These are phyloP conservation scores for Porites lutea DNA, from an alignment of 64 coral and sea anemone genomes.

Conservation along the genomic window DNA sequence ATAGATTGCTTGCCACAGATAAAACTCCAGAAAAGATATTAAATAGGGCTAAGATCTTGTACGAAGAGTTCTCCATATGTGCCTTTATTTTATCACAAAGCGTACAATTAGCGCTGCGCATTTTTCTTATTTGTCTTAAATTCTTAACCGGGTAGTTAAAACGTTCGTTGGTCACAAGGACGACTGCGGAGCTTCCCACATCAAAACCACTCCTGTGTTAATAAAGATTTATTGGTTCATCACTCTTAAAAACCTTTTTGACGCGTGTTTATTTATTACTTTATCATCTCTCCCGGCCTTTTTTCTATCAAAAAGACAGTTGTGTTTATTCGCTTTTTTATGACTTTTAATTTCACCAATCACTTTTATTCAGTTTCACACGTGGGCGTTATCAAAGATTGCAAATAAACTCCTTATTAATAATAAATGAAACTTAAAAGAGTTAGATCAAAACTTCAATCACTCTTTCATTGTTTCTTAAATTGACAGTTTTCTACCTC, in stretches of 20 bases:
- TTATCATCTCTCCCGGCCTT: no score
- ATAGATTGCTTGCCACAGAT: slow-evolving; percentile 27
- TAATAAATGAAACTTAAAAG: neutral
- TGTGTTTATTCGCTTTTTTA: neutral
- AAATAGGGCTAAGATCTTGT: neutral
- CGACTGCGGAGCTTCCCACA: no score
- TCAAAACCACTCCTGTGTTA: neutral
- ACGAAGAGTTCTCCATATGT: neutral
- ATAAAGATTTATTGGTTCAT: neutral
- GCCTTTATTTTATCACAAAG: neutral
- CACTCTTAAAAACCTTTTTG: neutral
- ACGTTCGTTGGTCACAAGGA: neutral
- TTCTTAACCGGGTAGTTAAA: neutral
- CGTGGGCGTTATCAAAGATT: neutral
- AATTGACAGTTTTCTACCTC: no score
- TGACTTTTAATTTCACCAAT: neutral
- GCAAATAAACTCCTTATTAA: neutral
- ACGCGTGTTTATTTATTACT: neutral
- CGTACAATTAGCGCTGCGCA: neutral
- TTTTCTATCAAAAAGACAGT: no score
- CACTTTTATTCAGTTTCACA: neutral
- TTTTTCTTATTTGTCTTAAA: neutral
- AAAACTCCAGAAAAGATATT: slow-evolving; percentile 8
- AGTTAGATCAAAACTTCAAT: neutral
- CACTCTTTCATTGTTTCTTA: no score